Evolutionary conservation across 1,140 invertebrate genomes (phyloP), one percentile per base, ranked within the genome.

Genomic region (honey bee (Apis mellifera)): DNA sequence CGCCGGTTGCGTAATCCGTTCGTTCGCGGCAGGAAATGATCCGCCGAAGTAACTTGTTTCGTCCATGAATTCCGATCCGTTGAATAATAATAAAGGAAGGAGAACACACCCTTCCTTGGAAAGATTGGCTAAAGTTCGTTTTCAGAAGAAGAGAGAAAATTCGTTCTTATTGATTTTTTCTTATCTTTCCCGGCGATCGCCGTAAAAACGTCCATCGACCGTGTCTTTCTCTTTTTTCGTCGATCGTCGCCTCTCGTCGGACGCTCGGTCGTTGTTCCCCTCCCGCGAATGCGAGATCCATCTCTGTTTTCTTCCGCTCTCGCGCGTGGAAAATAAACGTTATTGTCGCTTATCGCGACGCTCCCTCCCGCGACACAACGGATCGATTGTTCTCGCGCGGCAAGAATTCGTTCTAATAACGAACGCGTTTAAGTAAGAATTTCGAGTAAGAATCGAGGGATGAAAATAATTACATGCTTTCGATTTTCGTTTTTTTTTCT

Each of bases 61-160:
- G 54, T 52, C 54, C 64, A 60, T 76, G 79, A 52, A 82, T 82
- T 76, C 73, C 79, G 17, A 68, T 59, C 64, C 21, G 52, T 59
- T 76, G 73, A 82, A 76, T 82, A 81, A 76, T 82, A 81, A 81
- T 66, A 69, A 68, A 75, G 60, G 32, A 2, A 32, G 2, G 32
- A 42, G 50, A 65, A 69, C 54, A 54, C 26, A 50, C 32, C 19
- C 65, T 50, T 48, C n/a, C 15, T 23, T 69, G 17, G 21, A 52
- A 50, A 13, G 11, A 68, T 68, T 4, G 9, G 7, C 5, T 42
- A 17, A n/a, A n/a, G 4, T 66, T 66, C 62, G 15, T 42, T 42
- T 42, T 42, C 0, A 42, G 32, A 42, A 42, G 5, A 42, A 42
- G 5, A 5, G 32, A 42, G 32, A 42, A 42, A 42, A 7, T 42